phyloP scores from a whole-genome alignment of 2,888 invertebrate genomes.

The Leucophora obtusa region DNA sequence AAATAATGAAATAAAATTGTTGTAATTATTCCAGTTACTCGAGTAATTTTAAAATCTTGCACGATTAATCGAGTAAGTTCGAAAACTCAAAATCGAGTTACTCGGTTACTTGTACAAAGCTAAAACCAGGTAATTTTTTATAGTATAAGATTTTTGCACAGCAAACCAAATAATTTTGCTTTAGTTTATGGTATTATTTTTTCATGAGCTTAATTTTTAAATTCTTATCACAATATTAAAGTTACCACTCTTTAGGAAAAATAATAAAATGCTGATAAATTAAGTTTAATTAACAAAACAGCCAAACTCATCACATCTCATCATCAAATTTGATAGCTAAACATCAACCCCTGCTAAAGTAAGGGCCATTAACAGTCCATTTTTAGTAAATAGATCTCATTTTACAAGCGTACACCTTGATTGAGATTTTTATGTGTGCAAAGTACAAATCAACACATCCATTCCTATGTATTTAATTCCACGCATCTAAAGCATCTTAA shows the following conservation, averaged over 20 bases:
- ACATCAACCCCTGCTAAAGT: conserved; percentile 13
- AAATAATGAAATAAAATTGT: too few relatives aligned
- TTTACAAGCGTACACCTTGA: conserved; percentile 58
- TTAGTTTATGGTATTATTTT: too few relatives aligned
- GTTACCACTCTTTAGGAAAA: not conserved
- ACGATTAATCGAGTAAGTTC: too few relatives aligned
- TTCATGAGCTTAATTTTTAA: not conserved
- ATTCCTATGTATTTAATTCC: conserved; percentile 29
- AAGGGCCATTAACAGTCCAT: conserved; percentile 61
- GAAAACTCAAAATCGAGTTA: too few relatives aligned
- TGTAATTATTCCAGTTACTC: too few relatives aligned
- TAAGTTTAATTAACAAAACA: conserved; percentile 42
- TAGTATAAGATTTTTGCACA: too few relatives aligned
- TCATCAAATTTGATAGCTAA: conserved; percentile 43
- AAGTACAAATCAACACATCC: conserved; percentile 15
- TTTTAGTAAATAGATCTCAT: conserved; percentile 57
- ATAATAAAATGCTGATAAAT: conserved; percentile 1
- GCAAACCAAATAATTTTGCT: too few relatives aligned
- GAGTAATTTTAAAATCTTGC: too few relatives aligned
- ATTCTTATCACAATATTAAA: not conserved
- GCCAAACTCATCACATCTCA: conserved; percentile 32
- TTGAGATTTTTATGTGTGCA: conserved; percentile 57
- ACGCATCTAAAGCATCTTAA: conserved; percentile 12
- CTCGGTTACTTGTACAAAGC: too few relatives aligned
- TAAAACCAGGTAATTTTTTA: too few relatives aligned